Conservation (phyloP, 2,888 invertebrate genomes). For the Sussaba pulchella region DNA sequence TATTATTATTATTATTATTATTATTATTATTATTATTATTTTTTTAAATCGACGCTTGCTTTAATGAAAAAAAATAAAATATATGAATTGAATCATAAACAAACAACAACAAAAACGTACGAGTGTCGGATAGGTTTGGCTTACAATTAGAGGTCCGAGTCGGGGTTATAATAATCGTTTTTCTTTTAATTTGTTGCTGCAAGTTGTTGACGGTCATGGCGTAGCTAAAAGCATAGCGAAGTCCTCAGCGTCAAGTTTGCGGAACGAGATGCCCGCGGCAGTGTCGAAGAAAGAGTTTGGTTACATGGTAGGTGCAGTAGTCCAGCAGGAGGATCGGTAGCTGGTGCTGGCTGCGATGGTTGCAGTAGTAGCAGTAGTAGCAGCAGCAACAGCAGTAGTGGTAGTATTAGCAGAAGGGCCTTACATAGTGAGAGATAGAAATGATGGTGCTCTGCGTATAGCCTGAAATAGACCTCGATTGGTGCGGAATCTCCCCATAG, state of each 20-base stretch:
- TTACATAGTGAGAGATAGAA: slow-evolving; percentile 58
- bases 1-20: no score
- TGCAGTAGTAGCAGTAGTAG: background rate
- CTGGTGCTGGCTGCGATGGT: background rate
- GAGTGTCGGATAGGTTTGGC: no score
- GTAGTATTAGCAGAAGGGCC: slow-evolving; percentile 34
- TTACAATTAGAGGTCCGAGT: no score
- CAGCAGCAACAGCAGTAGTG: background rate
- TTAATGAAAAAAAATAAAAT: background rate
- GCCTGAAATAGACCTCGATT: slow-evolving; percentile 78
- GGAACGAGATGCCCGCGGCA: slow-evolving; percentile 33
- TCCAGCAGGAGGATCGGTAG: background rate
- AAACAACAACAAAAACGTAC: no score
- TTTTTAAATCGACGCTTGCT: background rate
- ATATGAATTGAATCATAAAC: background rate
- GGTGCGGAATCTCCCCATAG: slow-evolving; percentile 75
- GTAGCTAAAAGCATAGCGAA: slow-evolving; percentile 10
- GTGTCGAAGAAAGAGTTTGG: slow-evolving; percentile 43
- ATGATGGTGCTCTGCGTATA: slow-evolving; percentile 62
- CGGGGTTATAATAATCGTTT: background rate
- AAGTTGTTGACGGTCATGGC: background rate
- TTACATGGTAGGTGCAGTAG: background rate
- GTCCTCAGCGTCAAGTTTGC: slow-evolving; percentile 18
- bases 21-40: no score
- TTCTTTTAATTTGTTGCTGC: background rate